Conservation (phyloP, 1,140 invertebrate genomes). For the Euschistus heros region DNA sequence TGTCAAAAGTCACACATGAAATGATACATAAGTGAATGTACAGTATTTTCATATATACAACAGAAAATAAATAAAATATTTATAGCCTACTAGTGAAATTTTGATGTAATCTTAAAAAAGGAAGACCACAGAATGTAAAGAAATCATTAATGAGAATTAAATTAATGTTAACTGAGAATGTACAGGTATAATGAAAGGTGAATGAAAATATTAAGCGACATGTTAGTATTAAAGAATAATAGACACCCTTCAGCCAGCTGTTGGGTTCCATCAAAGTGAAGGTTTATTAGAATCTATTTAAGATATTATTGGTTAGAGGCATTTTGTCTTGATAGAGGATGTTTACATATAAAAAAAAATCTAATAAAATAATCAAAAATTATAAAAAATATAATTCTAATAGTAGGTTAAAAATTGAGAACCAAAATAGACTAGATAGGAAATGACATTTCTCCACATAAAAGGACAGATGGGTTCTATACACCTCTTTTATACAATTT, state of each 20-base stretch:
- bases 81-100: slow-evolving; percentile 11
- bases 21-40: slow-evolving; percentile 17
- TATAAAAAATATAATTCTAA: slow-evolving; percentile 7
- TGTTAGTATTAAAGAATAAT: background rate
- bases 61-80: slow-evolving; percentile 7
- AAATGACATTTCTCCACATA: background rate
- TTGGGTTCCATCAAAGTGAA: background rate
- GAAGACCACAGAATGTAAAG: slow-evolving; percentile 15
- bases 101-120: slow-evolving; percentile 4
- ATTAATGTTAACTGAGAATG: slow-evolving; percentile 4
- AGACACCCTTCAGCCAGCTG: slow-evolving; percentile 9
- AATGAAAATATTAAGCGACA: background rate
- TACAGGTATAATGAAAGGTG: background rate
- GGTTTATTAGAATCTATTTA: background rate
- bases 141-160: background rate
- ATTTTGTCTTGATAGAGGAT: background rate
- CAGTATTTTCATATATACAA: slow-evolving; percentile 16
- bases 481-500: slow-evolving; percentile 11
- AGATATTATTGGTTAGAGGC: background rate
- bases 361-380: slow-evolving; percentile 10
- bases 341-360: slow-evolving; percentile 10
- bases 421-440: slow-evolving; percentile 5
- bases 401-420: slow-evolving; percentile 2
- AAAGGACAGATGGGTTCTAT: background rate
- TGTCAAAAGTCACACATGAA: slow-evolving; percentile 13